These are phyloP conservation scores for Crambe crambe DNA, from an alignment of 37 sponge, comb jelly and placozoan species.

Conservation along the genomic window DNA sequence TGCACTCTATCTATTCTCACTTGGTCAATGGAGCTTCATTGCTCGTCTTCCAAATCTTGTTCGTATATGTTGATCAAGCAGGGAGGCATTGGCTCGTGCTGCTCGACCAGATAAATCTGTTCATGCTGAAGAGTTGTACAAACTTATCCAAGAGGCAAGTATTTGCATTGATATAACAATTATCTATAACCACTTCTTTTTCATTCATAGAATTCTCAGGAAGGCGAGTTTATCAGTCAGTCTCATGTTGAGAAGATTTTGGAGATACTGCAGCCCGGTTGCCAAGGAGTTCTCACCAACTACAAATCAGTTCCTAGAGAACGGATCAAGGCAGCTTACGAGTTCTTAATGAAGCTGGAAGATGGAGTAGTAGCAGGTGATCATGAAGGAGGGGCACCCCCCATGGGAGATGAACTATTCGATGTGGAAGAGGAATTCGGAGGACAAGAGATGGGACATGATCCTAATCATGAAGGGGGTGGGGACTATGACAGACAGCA, in stretches of 20 bases:
- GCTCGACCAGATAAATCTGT: conserved; percentile 17
- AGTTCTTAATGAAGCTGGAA: neutral
- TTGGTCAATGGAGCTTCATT: neutral
- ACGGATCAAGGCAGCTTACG: neutral
- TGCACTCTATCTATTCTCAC: no score
- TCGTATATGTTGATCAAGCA: neutral
- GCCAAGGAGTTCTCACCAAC: conserved; percentile 19
- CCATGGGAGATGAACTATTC: neutral
- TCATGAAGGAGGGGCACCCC: neutral
- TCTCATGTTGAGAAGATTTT: conserved; percentile 9
- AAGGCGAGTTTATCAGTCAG: neutral
- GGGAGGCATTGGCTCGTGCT: neutral
- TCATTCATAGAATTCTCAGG: neutral
- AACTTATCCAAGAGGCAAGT: conserved; percentile 8
- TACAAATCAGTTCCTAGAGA: conserved; percentile 1
- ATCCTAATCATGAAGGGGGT: conserved; percentile 4
- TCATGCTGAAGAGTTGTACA: conserved; percentile 31
- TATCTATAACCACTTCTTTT: neutral
- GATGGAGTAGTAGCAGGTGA: neutral
- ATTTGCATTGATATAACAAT: neutral
- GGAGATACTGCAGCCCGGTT: conserved; percentile 54
- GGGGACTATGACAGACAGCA: neutral
- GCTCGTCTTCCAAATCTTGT: no score
- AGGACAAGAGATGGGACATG: no score
- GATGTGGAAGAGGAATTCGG: neutral